Evolutionary conservation across 2,888 invertebrate species (phyloP), one percentile per base, ranked within the genome.

Genomic region (Lasioglossum malachurum): DNA sequence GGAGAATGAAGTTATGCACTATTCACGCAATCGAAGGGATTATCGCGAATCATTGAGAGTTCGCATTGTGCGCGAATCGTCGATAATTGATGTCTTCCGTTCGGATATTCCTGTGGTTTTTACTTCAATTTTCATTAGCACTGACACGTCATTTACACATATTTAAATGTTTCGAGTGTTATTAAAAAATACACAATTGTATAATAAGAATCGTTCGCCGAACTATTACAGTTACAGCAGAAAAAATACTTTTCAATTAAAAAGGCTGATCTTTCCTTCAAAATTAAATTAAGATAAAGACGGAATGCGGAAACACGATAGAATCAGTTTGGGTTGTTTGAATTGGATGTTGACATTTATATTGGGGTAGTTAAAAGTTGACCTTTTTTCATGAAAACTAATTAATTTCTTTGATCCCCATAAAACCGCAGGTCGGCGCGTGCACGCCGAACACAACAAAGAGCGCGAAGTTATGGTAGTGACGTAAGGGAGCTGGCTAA

Each of bases 401-500:
- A 57, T 12, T 64, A 2, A 31, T 31, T 64, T 7, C 31, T 57
- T 57, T 57, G 16, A 31, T 64, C 31, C 1, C 31, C 19, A 27
- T 16, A 19, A 35, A 35, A 19, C 16, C 31, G 8, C 64, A 1
- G 64, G 7, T 31, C 41, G 77, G 81, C 67, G 77, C n/a, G 75
- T 64, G 77, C 60, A 57, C n/a, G 38, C 73, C 35, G 71, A 83
- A 79, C 44, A 60, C 76, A 57, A 76, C 71, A 80, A 86, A 80
- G 74, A 79, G 35, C 64, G 60, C 41, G 69, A 82, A 81, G 72
- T 86, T 84, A 83, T 46, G 67, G 78, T 49, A 80, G 49, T 89
- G 88, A 88, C 80, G 87, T 85, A 90, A 90, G 77, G 69, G 38
- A 82, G 57, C 78, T 38, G n/a, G 49, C 85, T 90, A 90, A 90